These are phyloP conservation scores for Scarus forsteni DNA, from an alignment of 2,797 vertebrate genomes.

Conservation along the genomic window DNA sequence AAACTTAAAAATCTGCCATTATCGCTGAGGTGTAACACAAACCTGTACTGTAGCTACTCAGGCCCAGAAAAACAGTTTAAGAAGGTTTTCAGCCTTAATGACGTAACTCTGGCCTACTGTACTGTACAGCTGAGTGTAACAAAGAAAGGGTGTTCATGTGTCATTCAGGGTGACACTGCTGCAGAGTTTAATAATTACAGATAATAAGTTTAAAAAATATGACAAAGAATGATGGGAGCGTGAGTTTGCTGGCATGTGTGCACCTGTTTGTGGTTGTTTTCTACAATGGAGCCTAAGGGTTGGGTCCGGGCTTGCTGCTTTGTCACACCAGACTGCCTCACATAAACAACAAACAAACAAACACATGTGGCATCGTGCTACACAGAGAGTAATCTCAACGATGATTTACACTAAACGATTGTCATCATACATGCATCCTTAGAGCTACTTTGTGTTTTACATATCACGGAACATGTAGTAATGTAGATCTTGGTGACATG, in stretches of 20 bases:
- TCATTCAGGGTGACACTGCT: slow-evolving; percentile 17
- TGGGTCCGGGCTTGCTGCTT: slow-evolving; percentile 73
- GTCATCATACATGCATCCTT: slow-evolving; percentile 44
- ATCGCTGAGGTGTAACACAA: slow-evolving; percentile 53
- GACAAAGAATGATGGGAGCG: slow-evolving; percentile 37
- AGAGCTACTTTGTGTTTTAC: slow-evolving; percentile 45
- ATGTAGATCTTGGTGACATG: slow-evolving; percentile 19
- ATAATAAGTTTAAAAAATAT: slow-evolving; percentile 21
- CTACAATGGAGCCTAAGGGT: slow-evolving; percentile 54
- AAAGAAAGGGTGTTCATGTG: slow-evolving; percentile 33
- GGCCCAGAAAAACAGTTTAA: slow-evolving; percentile 54
- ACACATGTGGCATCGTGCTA: slow-evolving; percentile 40
- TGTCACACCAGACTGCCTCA: slow-evolving; percentile 79
- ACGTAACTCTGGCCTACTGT: slow-evolving; percentile 32
- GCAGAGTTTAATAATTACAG: slow-evolving; percentile 24
- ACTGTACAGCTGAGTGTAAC: slow-evolving; percentile 37
- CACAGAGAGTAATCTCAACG: slow-evolving; percentile 14
- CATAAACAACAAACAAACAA: slow-evolving; percentile 11
- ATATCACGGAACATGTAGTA: slow-evolving; percentile 42
- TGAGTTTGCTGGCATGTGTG: slow-evolving; percentile 31
- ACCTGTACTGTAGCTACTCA: slow-evolving; percentile 72
- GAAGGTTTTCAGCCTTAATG: slow-evolving; percentile 68
- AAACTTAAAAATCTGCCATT: slow-evolving; percentile 27
- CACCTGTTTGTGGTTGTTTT: slow-evolving; percentile 56
- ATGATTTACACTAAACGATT: slow-evolving; percentile 27